These are phyloP conservation scores for Scaptodrosophila latifasciaeformis DNA, from an alignment of 2,888 invertebrate species.

Conservation along the genomic window DNA sequence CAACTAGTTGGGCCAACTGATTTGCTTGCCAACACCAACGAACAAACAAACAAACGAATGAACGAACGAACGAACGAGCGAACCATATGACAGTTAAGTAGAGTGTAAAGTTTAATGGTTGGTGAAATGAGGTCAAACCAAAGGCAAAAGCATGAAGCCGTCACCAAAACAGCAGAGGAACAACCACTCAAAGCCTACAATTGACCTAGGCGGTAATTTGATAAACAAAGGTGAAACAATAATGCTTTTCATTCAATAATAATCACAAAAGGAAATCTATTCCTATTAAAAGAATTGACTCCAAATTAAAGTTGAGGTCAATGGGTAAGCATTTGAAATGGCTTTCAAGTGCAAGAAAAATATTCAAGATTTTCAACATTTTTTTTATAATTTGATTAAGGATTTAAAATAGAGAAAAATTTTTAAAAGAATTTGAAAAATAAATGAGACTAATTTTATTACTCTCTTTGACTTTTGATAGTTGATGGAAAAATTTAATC, in stretches of 20 bases:
- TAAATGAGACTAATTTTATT: too few relatives aligned
- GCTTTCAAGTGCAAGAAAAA: too few relatives aligned
- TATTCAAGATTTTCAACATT: not conserved
- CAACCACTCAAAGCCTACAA: not conserved
- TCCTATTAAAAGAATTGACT: not conserved
- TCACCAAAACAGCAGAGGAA: not conserved
- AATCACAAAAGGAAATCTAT: not conserved
- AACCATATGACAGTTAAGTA: conserved; percentile 56
- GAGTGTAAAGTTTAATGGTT: conserved; percentile 69
- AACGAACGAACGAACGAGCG: too few relatives aligned
- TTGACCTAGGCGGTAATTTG: not conserved
- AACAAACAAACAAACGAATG: too few relatives aligned
- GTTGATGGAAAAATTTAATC: too few relatives aligned
- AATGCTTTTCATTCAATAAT: not conserved
- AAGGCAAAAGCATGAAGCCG: not conserved
- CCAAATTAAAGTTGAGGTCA: too few relatives aligned
- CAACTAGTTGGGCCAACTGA: conserved; percentile 5
- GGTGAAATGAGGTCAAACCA: conserved; percentile 54
- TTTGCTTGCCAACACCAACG: conserved; percentile 5
- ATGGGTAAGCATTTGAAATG: too few relatives aligned
- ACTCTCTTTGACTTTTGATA: too few relatives aligned
- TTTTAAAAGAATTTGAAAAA: too few relatives aligned
- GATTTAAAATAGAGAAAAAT: too few relatives aligned
- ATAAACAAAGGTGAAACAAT: not conserved
- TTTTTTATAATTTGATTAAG: too few relatives aligned